Conservation (phyloP, 2,113 vertebrate genomes). For the Accipiter cooperii region DNA sequence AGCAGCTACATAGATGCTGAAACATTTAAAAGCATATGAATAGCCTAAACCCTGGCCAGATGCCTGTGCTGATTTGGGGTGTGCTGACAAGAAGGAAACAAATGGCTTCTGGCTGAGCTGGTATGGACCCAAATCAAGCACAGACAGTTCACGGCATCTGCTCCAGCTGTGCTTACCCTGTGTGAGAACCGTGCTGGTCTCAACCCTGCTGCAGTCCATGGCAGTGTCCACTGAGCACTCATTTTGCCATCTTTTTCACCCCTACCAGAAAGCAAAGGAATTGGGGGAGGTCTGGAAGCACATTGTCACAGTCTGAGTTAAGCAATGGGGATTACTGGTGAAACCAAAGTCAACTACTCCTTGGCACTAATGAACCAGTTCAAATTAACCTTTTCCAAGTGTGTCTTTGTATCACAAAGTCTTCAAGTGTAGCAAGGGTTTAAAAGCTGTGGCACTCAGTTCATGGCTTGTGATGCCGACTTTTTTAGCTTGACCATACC, state of each 20-base stretch:
- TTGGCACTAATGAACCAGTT: background rate
- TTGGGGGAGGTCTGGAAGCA: background rate
- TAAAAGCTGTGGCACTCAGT: background rate
- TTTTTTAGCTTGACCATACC: background rate
- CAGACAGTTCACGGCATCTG: background rate
- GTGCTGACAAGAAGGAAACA: background rate
- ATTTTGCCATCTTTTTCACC: background rate
- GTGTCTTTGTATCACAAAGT: background rate
- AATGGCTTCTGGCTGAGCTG: background rate
- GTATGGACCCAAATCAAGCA: background rate
- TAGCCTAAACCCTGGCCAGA: background rate
- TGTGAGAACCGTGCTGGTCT: background rate
- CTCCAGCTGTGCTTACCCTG: background rate
- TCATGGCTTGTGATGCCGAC: background rate
- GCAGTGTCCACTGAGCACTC: background rate
- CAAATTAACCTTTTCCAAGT: background rate
- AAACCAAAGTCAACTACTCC: background rate
- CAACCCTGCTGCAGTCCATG: accelerated
- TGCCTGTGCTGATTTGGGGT: background rate
- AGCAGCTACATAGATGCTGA: background rate
- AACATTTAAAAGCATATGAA: background rate
- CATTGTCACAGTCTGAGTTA: background rate
- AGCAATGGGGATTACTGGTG: background rate
- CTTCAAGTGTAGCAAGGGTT: background rate
- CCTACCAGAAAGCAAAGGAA: background rate